Percentiles rank a stretch among this genome's conserved stretches.
These are phyloP conservation scores for Netelia fuscicornis DNA, from an alignment of 2,888 invertebrate genomes.

Conservation along the genomic window DNA sequence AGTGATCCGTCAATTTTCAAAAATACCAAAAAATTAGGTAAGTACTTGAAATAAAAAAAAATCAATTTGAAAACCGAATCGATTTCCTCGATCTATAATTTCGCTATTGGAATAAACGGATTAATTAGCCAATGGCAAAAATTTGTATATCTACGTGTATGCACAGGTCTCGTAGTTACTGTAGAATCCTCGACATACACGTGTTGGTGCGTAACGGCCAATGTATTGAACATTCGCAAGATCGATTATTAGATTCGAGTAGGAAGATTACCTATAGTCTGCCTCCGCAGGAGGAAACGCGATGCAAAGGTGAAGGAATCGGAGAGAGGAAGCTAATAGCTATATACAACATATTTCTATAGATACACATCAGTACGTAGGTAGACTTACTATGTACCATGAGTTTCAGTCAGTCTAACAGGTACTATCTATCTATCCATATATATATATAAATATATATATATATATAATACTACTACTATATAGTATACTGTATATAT, in stretches of 20 bases:
- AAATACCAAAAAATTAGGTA: too few relatives aligned
- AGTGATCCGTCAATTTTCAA: too few relatives aligned
- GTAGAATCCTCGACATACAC: neutral
- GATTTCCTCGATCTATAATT: too few relatives aligned
- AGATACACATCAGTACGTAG: conserved; percentile 23
- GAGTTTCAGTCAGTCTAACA: neutral
- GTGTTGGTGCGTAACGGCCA: conserved; percentile 51
- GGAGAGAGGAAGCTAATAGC: conserved; percentile 8
- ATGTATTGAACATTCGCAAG: conserved; percentile 64
- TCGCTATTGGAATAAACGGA: too few relatives aligned
- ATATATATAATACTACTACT: neutral
- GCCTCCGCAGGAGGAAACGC: conserved; percentile 18
- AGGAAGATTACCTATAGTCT: conserved; percentile 19
- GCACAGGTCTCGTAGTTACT: neutral
- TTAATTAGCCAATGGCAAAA: too few relatives aligned
- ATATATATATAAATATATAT: neutral
- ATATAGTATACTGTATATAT: too few relatives aligned
- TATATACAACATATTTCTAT: neutral
- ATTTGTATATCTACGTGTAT: neutral
- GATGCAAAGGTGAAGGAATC: neutral
- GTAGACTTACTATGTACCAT: neutral
- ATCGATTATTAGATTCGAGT: conserved; percentile 66
- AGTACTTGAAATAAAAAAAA: too few relatives aligned
- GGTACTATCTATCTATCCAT: neutral
- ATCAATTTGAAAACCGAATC: too few relatives aligned